Evolutionary conservation across 2,113 vertebrate genomes (phyloP).

Genomic region (Silurus glanis): DNA sequence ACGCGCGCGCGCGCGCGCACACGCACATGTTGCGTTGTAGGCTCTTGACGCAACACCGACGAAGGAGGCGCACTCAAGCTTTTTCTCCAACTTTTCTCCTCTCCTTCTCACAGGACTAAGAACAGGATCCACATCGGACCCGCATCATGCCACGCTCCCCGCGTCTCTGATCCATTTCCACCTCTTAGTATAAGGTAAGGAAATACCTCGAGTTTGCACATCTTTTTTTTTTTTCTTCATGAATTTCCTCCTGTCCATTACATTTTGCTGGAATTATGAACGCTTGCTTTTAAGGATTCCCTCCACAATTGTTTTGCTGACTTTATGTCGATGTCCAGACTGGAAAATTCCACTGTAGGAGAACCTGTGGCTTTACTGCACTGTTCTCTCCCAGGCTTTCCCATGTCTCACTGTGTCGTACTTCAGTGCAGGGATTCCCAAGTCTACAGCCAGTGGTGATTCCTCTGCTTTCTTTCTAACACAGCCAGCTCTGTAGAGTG

Average conservation of each 20-base stretch:
- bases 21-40: slow-evolving; percentile 37
- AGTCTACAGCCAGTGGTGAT: not conserved
- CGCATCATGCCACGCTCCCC: slow-evolving; percentile 36
- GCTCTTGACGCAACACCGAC: slow-evolving; percentile 27
- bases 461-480: not conserved
- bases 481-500: not conserved
- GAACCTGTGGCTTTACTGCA: not conserved
- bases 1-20: not conserved
- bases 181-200: slow-evolving; percentile 47
- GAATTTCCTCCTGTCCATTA: no score
- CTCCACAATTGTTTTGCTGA: not conserved
- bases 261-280: not conserved
- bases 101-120: slow-evolving; percentile 32
- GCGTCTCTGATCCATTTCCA: slow-evolving; percentile 41
- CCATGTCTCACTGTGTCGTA: not conserved
- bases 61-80: slow-evolving; percentile 15
- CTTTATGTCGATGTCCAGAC: not conserved
- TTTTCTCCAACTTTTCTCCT: slow-evolving; percentile 29
- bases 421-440: not conserved
- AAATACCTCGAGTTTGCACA: not conserved
- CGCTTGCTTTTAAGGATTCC: not conserved
- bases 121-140: slow-evolving; percentile 29
- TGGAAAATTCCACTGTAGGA: not conserved
- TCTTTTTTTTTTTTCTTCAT: no score
- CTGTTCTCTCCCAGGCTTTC: not conserved